Evolutionary conservation across 2,113 vertebrate species (phyloP).

Genomic region (Acanthochromis polyacanthus): DNA sequence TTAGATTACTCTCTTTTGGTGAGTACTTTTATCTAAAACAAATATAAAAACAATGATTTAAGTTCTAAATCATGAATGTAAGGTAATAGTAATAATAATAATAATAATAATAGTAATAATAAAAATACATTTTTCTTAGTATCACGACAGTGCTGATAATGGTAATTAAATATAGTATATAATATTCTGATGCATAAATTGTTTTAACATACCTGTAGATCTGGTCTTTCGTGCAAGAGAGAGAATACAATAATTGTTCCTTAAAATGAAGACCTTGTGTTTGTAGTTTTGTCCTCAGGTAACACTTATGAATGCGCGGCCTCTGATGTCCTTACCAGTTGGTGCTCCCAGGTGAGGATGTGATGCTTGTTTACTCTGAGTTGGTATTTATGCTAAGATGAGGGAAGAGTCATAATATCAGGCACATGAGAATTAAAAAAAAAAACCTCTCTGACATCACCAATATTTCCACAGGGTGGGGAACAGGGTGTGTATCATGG

Average conservation of each 20-base stretch:
- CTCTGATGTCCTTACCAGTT: neutral
- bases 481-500: neutral
- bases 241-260: neutral
- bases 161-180: too few relatives aligned
- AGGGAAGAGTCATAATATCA: neutral
- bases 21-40: too few relatives aligned
- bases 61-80: too few relatives aligned
- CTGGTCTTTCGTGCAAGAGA: neutral
- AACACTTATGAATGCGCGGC: neutral
- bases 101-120: too few relatives aligned
- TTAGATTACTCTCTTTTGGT: too few relatives aligned
- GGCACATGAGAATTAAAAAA: neutral
- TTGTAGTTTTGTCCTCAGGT: too few relatives aligned
- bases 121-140: too few relatives aligned
- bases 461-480: neutral
- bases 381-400: conserved; percentile 50
- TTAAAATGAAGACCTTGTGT: neutral
- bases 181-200: neutral
- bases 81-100: too few relatives aligned
- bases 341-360: conserved; percentile 24
- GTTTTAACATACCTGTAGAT: conserved; percentile 45
- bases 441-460: neutral
- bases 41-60: too few relatives aligned
- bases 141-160: too few relatives aligned
- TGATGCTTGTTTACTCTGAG: conserved; percentile 22